Percentiles rank a stretch among this genome's conserved stretches.
Evolutionary conservation across 2,113 vertebrate species (phyloP).

Genomic region (Tympanuchus pallidicinctus): DNA sequence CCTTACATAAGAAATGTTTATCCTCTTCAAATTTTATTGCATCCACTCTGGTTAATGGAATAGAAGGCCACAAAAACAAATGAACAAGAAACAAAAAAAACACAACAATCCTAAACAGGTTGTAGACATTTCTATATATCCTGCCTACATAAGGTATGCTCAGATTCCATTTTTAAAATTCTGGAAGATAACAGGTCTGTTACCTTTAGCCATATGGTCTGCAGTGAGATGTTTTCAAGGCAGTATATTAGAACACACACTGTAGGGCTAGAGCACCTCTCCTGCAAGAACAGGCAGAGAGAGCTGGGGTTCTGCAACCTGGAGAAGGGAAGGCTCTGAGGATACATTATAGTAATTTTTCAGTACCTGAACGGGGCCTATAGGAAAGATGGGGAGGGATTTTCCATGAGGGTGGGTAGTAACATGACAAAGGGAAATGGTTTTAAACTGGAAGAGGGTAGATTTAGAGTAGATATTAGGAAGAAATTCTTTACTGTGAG

Average conservation of each 20-base stretch:
- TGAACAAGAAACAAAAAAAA: too few relatives aligned
- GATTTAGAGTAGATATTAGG: too few relatives aligned
- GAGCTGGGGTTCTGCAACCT: too few relatives aligned
- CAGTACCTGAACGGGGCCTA: too few relatives aligned
- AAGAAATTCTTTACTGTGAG: too few relatives aligned
- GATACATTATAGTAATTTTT: too few relatives aligned
- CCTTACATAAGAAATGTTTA: not conserved
- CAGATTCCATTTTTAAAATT: not conserved
- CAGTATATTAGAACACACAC: not conserved
- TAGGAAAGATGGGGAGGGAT: too few relatives aligned
- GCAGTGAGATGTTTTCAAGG: not conserved
- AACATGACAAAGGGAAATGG: too few relatives aligned
- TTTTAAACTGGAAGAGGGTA: too few relatives aligned
- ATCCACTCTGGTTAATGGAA: not conserved
- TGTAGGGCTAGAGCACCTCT: not conserved
- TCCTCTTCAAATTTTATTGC: not conserved
- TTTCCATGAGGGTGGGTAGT: too few relatives aligned
- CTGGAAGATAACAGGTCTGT: not conserved
- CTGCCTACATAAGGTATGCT: fast-evolving
- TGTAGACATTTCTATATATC: not conserved
- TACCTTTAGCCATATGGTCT: not conserved
- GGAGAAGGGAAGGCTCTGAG: too few relatives aligned
- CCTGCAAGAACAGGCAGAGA: too few relatives aligned
- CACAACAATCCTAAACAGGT: not conserved
- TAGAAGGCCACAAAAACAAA: not conserved